phyloP scores from a whole-genome alignment of 2,797 vertebrate species.

The Thripadectes ignobilis region DNA sequence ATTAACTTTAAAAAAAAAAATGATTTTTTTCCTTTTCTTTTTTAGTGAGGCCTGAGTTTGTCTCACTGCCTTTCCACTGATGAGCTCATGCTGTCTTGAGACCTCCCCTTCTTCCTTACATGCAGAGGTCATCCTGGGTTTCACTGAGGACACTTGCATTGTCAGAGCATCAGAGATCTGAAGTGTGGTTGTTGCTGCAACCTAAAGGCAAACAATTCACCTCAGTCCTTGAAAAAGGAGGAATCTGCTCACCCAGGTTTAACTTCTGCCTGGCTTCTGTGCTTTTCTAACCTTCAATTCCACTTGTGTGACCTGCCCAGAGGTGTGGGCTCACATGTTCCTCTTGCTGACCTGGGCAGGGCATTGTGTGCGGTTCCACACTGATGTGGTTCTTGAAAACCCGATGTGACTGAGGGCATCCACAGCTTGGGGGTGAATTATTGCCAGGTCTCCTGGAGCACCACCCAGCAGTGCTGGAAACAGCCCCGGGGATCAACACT shows the following conservation, averaged over 20 bases:
- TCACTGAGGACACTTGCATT: neutral
- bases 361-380: fast-evolving
- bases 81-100: neutral
- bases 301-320: neutral
- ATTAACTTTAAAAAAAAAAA: too few relatives aligned
- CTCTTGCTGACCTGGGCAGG: neutral
- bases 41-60: neutral
- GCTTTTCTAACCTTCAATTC: neutral
- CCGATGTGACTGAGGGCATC: neutral
- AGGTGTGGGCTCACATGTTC: neutral
- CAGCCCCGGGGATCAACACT: fast-evolving
- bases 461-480: neutral
- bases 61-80: neutral
- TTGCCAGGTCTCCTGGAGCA: neutral
- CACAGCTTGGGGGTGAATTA: neutral
- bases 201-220: neutral
- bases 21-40: neutral
- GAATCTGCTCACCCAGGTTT: neutral
- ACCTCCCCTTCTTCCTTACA: neutral
- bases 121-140: neutral
- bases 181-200: neutral
- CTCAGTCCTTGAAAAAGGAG: neutral
- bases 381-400: neutral
- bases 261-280: neutral
- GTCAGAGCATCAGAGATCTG: neutral